Evolutionary conservation across 2,888 invertebrate species (phyloP), one percentile per base, ranked within the genome.

Genomic region (Trissolcus brochymenae): DNA sequence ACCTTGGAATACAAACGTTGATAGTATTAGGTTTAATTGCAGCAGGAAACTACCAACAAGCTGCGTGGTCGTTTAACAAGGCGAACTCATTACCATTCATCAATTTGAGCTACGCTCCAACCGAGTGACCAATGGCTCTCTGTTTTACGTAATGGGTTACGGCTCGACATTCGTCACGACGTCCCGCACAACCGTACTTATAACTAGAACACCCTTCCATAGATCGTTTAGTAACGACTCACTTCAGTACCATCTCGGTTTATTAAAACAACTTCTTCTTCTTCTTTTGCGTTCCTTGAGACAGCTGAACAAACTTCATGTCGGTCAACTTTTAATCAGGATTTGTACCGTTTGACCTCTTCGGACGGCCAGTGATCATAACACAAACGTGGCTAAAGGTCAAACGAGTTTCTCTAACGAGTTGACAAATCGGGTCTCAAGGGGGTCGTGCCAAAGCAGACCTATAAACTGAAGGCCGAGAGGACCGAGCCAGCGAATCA

Each of bases 61-160:
- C 74, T 83, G 82, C 81, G 82, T 84, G 84, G 87, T 87, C 86
- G 85, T 87, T 88, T 88, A 88, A 88, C 88, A 86, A 87, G 86
- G 80, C 84, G 86, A 88, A 88, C 88, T 89, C 88, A 89, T 89
- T 88, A 89, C 87, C 89, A 88, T 89, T 89, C 87, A 87, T 89
- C 89, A 89, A 89, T 89, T 89, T 88, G 89, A 89, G 84, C 84
- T 88, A 88, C 86, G 84, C 83, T 87, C 86, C 82, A 82, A 79
- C 82, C 80, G 83, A 89, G 88, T 89, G 89, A 89, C 89, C 89
- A 89, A 89, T 89, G 88, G 89, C 85, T 88, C 88, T 87, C 88
- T 87, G 87, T 88, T 86, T 82, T 84, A 82, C 83, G 86, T 88
- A 89, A 89, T 88, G 88, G 88, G 83, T 81, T 85, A 83, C 83